Percentiles rank a stretch among this genome's conserved stretches.
phyloP scores from a whole-genome alignment of 1,140 invertebrate species.

The Lordiphosa stackelbergi region DNA sequence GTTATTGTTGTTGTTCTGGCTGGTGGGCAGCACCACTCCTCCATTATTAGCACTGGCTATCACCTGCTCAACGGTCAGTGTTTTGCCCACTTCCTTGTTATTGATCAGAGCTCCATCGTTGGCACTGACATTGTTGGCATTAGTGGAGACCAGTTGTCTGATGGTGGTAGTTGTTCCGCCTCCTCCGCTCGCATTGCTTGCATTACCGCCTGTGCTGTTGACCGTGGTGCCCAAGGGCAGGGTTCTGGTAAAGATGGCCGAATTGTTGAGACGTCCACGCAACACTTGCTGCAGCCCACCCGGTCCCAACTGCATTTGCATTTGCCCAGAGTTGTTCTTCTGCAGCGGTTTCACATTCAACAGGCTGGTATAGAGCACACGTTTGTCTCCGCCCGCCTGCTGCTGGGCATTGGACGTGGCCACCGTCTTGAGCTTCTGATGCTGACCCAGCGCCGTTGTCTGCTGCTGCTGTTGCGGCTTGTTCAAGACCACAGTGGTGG shows the following conservation, averaged over 20 bases:
- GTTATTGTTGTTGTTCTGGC: slow-evolving; percentile 53
- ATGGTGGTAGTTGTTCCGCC: slow-evolving; percentile 46
- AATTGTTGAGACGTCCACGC: slow-evolving; percentile 65
- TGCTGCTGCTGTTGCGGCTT: slow-evolving; percentile 60
- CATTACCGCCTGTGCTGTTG: slow-evolving; percentile 40
- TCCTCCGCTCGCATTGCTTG: slow-evolving; percentile 3
- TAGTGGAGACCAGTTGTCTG: slow-evolving; percentile 51
- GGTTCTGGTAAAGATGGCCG: slow-evolving; percentile 67
- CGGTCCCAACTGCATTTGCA: slow-evolving; percentile 70
- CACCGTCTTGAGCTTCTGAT: slow-evolving; percentile 63
- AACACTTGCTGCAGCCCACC: slow-evolving; percentile 63
- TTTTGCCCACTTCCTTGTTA: slow-evolving; percentile 56
- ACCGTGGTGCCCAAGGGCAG: slow-evolving; percentile 65
- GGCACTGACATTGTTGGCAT: slow-evolving; percentile 32
- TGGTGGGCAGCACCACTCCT: slow-evolving; percentile 54
- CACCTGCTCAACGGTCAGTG: slow-evolving; percentile 64
- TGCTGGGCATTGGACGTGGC: slow-evolving; percentile 29
- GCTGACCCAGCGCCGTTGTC: slow-evolving; percentile 35
- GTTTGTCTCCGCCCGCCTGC: slow-evolving; percentile 46
- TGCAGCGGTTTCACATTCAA: slow-evolving; percentile 71
- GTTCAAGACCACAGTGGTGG: slow-evolving; percentile 63
- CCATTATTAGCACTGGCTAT: slow-evolving; percentile 63
- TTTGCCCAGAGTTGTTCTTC: slow-evolving; percentile 73
- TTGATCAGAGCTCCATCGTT: slow-evolving; percentile 33
- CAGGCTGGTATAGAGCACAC: slow-evolving; percentile 70